Base-by-base conservation (phyloP, 2,888 invertebrate species). In the Tachina fera region DNA sequence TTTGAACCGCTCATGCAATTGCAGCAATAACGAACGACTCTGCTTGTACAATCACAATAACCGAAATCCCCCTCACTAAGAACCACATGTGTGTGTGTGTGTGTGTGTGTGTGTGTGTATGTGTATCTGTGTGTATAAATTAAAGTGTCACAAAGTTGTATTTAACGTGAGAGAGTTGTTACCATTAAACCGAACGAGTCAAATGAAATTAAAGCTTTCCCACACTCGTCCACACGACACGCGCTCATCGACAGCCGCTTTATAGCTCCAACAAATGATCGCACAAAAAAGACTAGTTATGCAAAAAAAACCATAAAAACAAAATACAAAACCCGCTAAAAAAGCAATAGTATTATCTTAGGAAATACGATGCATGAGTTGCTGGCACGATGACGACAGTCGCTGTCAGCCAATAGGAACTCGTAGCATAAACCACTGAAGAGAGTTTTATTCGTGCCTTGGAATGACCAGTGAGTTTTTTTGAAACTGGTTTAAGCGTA, bases 381-480 rank as follows among this genome's bases (percentile, higher is more conserved):
- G 77, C 22, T 61, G 51, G 53, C 70, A 71, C 83, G 71, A 68
- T 51, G 14, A 41, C 43, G 9, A 51, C 60, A 71, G 11, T 51
- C 65, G 3, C 16, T 78, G 67, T 65, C 86, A 83, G 86, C 86
- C 86, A 86, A 86, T 86, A 80, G 68, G 79, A 86, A 80, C 77
- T 65, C 83, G 76, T 86, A 76, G 82, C 83, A 79, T 56, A 72
- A 51, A 75, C 45, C 14, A 47, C n/a, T 53, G 39, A 76, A 75
- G 78, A 81, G 71, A 63, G 81, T 39, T 79, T 60, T 14, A n/a
- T 53, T 81, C 67, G 58, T 13, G 13, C 63, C 13, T 14, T 16
- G 13, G n/a, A 74, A 43, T 74, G 63, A 81, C 70, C 81, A 74
- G 56, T 51, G 43, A 45, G 19, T 11, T 56, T 11, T 56, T n/a